Conservation (phyloP, 2,888 invertebrate genomes). For the Mechanitis mazaeus region DNA sequence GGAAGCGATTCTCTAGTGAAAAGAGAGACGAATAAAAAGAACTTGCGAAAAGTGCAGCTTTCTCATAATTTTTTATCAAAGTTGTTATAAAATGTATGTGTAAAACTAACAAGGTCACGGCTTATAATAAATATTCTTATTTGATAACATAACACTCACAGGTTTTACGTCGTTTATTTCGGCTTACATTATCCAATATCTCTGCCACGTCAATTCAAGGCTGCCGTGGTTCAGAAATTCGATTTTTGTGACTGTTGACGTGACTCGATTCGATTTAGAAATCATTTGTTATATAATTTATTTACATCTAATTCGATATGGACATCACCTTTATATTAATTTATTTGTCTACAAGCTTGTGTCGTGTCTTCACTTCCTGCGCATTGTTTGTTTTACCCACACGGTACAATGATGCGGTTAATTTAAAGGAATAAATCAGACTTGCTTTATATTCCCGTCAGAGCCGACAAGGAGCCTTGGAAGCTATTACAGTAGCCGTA, state of each 20-base stretch:
- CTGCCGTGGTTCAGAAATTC: constrained; percentile 40
- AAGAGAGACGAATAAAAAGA: constrained; percentile 43
- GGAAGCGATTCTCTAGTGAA: constrained; percentile 42
- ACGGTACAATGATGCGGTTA: constrained; percentile 49
- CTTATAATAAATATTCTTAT: constrained; percentile 26
- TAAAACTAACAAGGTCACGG: constrained; percentile 3
- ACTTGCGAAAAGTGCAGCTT: constrained; percentile 40
- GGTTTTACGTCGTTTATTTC: constrained; percentile 64
- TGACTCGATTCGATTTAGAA: constrained; percentile 37
- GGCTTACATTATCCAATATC: constrained; percentile 64
- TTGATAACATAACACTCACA: constrained; percentile 46
- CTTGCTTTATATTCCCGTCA: constrained; percentile 70
- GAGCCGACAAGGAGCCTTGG: constrained; percentile 65
- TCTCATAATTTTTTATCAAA: constrained; percentile 39
- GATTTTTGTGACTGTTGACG: constrained; percentile 45
- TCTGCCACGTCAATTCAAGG: constrained; percentile 38
- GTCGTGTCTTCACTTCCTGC: constrained; percentile 15
- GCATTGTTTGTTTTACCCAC: constrained; percentile 34
- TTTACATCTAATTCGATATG: not conserved
- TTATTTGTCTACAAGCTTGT: no score
- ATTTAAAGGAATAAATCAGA: constrained; percentile 65
- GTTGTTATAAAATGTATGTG: constrained; percentile 30
- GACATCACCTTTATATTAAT: no score
- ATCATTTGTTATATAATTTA: constrained; percentile 20
- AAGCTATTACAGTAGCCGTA: constrained; percentile 69